A percentile compares a stretch with the other conserved stretches of the same genome.
Conservation (phyloP, 2,113 vertebrate species). For the Abramis brama region DNA sequence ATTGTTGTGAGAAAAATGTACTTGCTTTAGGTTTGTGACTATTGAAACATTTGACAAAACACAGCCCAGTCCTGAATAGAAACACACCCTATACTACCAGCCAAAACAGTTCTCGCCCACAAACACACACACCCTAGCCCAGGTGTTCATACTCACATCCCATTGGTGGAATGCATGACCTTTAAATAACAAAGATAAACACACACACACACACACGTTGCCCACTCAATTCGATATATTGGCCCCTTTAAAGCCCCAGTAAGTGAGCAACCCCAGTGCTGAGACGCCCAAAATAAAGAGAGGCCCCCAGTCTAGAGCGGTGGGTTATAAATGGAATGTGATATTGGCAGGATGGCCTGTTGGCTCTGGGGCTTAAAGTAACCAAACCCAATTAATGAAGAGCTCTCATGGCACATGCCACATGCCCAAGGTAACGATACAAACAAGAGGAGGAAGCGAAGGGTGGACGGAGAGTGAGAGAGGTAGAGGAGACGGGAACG, state of each 20-base stretch:
- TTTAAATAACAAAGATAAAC: conserved; percentile 69
- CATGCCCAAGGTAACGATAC: conserved; percentile 77
- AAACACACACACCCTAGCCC: conserved; percentile 44
- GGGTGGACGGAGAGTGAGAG: conserved; percentile 60
- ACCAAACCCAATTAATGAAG: conserved; percentile 82
- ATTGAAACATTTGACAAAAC: conserved; percentile 34
- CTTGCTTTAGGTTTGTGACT: conserved; percentile 6
- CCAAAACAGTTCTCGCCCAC: neutral
- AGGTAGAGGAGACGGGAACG: conserved; percentile 21
- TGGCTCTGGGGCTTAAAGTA: conserved; percentile 78
- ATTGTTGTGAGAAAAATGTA: neutral
- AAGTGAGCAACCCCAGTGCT: conserved; percentile 56
- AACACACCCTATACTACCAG: conserved; percentile 38
- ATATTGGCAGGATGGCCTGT: conserved; percentile 76
- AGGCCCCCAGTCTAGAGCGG: conserved; percentile 60
- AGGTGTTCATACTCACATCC: conserved; percentile 66
- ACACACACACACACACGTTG: conserved; percentile 56
- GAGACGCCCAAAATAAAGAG: conserved; percentile 61
- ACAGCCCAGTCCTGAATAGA: conserved; percentile 5
- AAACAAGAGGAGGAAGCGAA: conserved; percentile 65
- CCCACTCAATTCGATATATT: conserved; percentile 22
- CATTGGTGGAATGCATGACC: conserved; percentile 52
- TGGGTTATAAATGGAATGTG: conserved; percentile 74
- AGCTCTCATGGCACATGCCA: conserved; percentile 70
- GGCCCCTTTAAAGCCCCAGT: conserved; percentile 40